Conservation (phyloP, 2,888 invertebrate species). For the Oasisia sp. region DNA sequence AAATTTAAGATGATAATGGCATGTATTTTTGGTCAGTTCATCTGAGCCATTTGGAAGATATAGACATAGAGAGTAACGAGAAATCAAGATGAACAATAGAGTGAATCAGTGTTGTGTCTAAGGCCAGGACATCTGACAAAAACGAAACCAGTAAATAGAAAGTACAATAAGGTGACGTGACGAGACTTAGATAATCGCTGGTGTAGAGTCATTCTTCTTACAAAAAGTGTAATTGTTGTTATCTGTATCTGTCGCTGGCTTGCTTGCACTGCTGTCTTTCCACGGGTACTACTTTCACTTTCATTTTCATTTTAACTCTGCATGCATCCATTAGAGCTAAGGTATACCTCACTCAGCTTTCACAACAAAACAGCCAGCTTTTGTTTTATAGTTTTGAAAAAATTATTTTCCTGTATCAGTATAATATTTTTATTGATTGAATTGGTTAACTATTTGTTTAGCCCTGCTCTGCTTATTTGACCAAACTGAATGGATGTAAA, state of each 20-base stretch:
- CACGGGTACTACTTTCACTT: neutral
- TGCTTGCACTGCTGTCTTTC: neutral
- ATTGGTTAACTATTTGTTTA: too few relatives aligned
- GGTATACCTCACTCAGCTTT: neutral
- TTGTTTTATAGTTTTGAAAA: too few relatives aligned
- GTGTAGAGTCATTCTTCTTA: neutral
- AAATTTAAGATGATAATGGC: too few relatives aligned
- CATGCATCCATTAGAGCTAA: neutral
- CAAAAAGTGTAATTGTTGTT: neutral
- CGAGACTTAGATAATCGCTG: neutral
- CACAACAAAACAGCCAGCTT: neutral
- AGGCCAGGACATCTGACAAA: too few relatives aligned
- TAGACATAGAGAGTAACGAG: neutral
- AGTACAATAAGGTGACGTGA: neutral
- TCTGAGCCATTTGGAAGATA: neutral
- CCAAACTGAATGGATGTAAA: neutral
- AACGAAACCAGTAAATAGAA: neutral
- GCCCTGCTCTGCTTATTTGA: too few relatives aligned
- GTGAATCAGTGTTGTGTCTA: neutral
- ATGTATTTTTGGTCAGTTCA: too few relatives aligned
- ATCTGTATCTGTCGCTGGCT: neutral
- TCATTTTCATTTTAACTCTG: neutral
- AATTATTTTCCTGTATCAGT: too few relatives aligned
- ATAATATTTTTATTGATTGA: too few relatives aligned
- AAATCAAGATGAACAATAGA: neutral